phyloP scores from a whole-genome alignment of 2,797 vertebrate genomes.

The Adelosebastes latens region DNA sequence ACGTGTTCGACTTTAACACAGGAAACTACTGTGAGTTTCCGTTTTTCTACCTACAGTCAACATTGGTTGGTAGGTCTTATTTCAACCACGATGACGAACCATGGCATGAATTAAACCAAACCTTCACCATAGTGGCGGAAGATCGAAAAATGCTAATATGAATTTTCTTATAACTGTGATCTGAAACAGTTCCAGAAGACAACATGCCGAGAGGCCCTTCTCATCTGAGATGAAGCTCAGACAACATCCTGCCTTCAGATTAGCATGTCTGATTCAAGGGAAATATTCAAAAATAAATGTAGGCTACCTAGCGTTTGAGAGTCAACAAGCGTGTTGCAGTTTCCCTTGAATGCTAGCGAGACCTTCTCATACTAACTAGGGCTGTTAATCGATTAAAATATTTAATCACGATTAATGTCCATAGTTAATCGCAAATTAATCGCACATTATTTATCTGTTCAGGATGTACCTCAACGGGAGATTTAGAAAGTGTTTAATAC shows the following conservation, averaged over 20 bases:
- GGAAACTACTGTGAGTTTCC: neutral
- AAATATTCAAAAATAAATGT: too few relatives aligned
- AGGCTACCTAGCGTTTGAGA: too few relatives aligned
- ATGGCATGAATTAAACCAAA: neutral
- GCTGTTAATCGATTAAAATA: too few relatives aligned
- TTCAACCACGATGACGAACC: neutral
- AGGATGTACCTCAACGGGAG: too few relatives aligned
- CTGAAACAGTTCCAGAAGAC: neutral
- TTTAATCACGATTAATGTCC: too few relatives aligned
- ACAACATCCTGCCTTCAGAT: neutral
- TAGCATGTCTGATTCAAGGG: neutral
- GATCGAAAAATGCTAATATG: neutral
- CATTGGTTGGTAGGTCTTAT: neutral
- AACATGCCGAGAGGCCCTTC: too few relatives aligned
- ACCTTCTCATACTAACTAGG: too few relatives aligned
- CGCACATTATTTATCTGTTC: too few relatives aligned
- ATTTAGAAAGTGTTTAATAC: too few relatives aligned
- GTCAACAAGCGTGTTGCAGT: too few relatives aligned
- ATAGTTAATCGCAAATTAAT: too few relatives aligned
- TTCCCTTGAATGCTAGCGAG: too few relatives aligned
- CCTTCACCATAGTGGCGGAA: neutral
- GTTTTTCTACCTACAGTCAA: neutral
- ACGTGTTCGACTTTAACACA: neutral
- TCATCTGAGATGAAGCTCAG: neutral
- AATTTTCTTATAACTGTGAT: neutral